phyloP scores from a whole-genome alignment of 2,888 invertebrate species.

The Cryptophagus acutangulus region DNA sequence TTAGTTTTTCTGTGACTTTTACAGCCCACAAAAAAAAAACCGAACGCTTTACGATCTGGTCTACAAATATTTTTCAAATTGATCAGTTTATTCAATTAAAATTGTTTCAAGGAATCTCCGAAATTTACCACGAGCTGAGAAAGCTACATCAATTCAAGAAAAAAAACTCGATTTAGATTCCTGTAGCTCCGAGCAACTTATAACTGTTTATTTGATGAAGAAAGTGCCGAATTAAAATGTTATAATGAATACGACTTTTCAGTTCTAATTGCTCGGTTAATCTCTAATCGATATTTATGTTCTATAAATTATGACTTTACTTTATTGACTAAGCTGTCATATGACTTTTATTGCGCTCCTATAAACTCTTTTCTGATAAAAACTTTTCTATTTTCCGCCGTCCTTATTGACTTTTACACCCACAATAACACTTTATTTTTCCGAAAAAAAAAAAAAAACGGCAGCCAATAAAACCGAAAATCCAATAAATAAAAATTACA shows the following conservation, averaged over 20 bases:
- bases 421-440: not conserved
- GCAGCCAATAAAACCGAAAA: no score
- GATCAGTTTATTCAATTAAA: no score
- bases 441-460: not conserved
- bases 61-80: no score
- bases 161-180: no score
- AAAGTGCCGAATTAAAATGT: not conserved
- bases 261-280: slow-evolving; percentile 1
- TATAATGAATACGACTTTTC: not conserved
- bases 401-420: slow-evolving; percentile 1
- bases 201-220: no score
- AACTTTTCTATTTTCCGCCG: not conserved
- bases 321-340: not conserved
- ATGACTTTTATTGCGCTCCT: not conserved
- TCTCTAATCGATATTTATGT: not conserved
- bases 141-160: no score
- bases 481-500: no score
- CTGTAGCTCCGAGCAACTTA: no score
- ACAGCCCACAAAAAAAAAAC: no score
- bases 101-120: no score
- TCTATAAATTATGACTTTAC: not conserved
- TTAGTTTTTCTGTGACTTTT: slow-evolving; percentile 1
- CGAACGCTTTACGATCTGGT: no score
- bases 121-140: no score
- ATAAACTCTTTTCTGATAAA: not conserved